Base-by-base conservation (phyloP, 2,113 vertebrate genomes). In the Lota lota region DNA sequence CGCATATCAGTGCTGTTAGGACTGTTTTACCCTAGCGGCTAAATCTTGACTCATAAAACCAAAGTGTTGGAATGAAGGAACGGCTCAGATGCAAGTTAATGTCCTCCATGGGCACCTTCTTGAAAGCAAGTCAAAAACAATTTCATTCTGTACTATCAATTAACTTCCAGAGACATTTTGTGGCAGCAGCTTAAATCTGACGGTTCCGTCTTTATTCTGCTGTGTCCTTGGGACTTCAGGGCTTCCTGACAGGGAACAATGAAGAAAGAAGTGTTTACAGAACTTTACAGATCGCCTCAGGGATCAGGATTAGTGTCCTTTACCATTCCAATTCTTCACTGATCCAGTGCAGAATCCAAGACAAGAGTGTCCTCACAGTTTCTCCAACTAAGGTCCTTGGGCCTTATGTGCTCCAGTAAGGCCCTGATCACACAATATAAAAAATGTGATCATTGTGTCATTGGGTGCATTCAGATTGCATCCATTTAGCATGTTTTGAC, bases 261-360 rank as follows among this genome's bases (percentile, higher is more conserved):
- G 80, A 86, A 78, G 79, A 80, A 75, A 78, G 81, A 84, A 83
- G 79, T 89, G 86, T 92, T 90, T 88, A 88, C 86, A 90, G 79
- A 87, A 87, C 87, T 82, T 85, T 85, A 83, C 82, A 84, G 77
- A 82, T 80, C 73, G 80, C 78, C 84, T 63, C 80, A 47, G 68
- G 83, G 81, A 81, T 78, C 78, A 33, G 79, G 85, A 89, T 89
- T 90, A 87, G 85, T 82, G 86, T 47, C 40, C 40, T 47, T 47
- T 47, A 47, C 80, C 24, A 74, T 73, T 22, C 81, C 75, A 72
- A 86, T 87, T 82, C 82, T 84, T 83, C 76, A 87, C 84, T 82
- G 85, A 88, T 85, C 83, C 83, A 56, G 83, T 83, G 40, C 87
- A 86, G 79, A 83, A 83, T 82, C 84, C 18, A 3, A 18, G 81